These are phyloP conservation scores for Acromyrmex charruanus DNA, from an alignment of 1,140 invertebrate species.

Conservation along the genomic window DNA sequence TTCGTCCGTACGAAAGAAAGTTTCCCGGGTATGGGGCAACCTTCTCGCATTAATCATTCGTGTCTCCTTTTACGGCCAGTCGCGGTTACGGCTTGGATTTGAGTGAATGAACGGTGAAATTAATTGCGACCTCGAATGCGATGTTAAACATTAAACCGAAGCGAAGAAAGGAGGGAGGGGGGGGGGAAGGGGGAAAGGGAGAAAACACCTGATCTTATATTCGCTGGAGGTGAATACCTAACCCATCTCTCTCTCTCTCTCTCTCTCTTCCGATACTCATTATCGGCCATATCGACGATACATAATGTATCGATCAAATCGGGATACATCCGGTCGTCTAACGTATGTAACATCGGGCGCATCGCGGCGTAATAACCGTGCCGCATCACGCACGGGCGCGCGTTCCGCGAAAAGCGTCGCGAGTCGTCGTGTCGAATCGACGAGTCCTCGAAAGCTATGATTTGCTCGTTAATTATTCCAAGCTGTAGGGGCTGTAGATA, in stretches of 20 bases:
- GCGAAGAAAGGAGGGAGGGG: background rate
- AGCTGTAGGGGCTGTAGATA: background rate
- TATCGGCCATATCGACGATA: background rate
- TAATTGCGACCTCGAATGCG: slow-evolving; percentile 26
- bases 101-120: slow-evolving; percentile 26
- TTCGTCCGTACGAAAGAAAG: slow-evolving; percentile 21
- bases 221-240: background rate
- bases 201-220: background rate
- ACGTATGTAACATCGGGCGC: slow-evolving; percentile 18
- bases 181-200: background rate
- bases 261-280: background rate
- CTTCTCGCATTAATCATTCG: slow-evolving; percentile 42
- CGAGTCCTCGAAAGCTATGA: slow-evolving; percentile 6
- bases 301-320: slow-evolving; percentile 1
- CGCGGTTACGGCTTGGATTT: background rate
- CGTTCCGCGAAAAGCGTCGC: slow-evolving; percentile 30
- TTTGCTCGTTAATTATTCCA: slow-evolving; percentile 21
- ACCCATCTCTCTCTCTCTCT: background rate
- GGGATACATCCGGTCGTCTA: slow-evolving; percentile 44
- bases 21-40: background rate
- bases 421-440: slow-evolving; percentile 26
- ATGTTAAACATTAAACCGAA: background rate
- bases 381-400: slow-evolving; percentile 42
- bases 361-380: slow-evolving; percentile 45
- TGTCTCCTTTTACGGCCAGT: background rate